Conservation (phyloP, 2,113 vertebrate species). For the Protobothrops flavoviridis region DNA sequence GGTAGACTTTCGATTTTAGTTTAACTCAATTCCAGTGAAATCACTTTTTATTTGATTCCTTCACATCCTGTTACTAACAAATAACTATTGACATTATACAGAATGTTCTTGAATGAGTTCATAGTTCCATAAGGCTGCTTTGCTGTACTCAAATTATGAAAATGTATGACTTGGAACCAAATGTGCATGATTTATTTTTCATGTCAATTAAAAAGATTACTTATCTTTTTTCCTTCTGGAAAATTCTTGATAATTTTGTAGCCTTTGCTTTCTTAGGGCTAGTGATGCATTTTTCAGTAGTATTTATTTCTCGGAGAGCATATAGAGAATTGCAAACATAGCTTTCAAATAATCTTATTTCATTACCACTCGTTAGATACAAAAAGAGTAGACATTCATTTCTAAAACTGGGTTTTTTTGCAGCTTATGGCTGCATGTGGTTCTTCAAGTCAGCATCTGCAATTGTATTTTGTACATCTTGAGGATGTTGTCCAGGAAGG, state of each 20-base stretch:
- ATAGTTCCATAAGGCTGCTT: not conserved
- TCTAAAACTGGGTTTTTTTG: no score
- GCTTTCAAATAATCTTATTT: not conserved
- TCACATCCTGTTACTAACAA: not conserved
- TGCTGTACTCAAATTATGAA: not conserved
- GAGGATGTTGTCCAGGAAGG: no score
- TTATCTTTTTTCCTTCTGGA: not conserved
- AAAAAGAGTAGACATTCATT: no score
- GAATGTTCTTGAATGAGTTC: not conserved
- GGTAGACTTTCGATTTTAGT: not conserved
- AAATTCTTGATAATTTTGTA: not conserved
- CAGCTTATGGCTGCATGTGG: no score
- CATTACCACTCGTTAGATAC: no score
- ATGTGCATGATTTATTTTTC: not conserved
- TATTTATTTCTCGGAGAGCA: not conserved
- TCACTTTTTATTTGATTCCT: not conserved
- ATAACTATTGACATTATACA: not conserved
- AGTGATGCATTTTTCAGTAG: not conserved
- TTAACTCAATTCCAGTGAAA: not conserved
- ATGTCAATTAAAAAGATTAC: not conserved
- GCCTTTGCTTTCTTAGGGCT: not conserved
- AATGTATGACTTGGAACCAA: not conserved
- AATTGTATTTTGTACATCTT: no score
- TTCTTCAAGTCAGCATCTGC: no score
- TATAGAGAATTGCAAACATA: not conserved